Conservation (phyloP, 1,140 invertebrate species). For the Pemphigus obesinymphae region DNA sequence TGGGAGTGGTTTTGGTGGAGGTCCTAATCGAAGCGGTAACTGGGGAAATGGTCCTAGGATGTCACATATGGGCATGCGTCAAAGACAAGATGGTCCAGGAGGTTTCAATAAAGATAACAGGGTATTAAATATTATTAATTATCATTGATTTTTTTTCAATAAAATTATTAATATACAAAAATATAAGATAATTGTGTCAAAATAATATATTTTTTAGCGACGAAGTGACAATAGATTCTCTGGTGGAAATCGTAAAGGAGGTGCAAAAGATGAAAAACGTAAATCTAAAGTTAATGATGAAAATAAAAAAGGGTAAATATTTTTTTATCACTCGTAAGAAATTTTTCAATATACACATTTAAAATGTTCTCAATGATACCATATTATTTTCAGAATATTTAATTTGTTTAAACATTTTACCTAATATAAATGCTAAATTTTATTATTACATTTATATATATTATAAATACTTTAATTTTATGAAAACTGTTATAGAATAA, state of each 20-base stretch:
- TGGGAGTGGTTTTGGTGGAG: not conserved
- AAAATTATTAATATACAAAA: too few species aligned
- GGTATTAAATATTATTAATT: not conserved
- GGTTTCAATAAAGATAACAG: slow-evolving; percentile 6
- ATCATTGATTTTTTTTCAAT: too few species aligned
- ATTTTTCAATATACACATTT: too few species aligned
- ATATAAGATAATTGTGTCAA: too few species aligned
- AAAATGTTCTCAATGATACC: too few species aligned
- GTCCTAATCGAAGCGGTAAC: not conserved
- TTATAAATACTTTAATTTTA: too few species aligned
- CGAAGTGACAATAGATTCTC: not conserved
- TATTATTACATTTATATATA: too few species aligned
- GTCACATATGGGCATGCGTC: not conserved
- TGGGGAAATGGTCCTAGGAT: not conserved
- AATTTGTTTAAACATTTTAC: too few species aligned
- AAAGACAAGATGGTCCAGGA: slow-evolving; percentile 10
- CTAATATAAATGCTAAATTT: too few species aligned
- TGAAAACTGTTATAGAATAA: too few species aligned
- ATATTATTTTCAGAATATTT: too few species aligned
- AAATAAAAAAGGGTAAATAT: slow-evolving; percentile 31
- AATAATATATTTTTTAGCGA: not conserved
- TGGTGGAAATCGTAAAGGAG: slow-evolving; percentile 4
- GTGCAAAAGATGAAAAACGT: slow-evolving; percentile 22
- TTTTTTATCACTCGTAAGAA: too few species aligned
- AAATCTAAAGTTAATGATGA: slow-evolving; percentile 32